These are phyloP conservation scores for Lumbricus terrestris DNA, from an alignment of 2,888 invertebrate genomes.

Conservation along the genomic window DNA sequence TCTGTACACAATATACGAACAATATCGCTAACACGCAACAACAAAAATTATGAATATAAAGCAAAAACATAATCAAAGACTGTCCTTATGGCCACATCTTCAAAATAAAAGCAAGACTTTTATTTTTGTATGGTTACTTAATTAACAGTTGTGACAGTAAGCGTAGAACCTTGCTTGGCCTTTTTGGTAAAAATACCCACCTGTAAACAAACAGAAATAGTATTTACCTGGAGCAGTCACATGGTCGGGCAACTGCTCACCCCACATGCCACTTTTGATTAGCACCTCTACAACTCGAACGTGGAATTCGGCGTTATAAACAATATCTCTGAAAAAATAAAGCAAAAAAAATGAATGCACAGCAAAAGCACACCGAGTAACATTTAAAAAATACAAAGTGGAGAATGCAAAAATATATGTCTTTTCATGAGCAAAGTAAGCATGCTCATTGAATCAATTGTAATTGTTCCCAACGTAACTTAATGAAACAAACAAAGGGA, in stretches of 20 bases:
- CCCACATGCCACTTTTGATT: slow-evolving; percentile 69
- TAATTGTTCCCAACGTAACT: no score
- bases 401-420: not conserved
- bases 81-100: no score
- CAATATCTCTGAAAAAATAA: slow-evolving; percentile 68
- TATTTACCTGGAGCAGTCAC: not conserved
- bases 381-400: not conserved
- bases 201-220: no score
- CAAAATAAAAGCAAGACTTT: no score
- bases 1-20: no score
- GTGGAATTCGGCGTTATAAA: slow-evolving; percentile 73
- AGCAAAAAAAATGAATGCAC: slow-evolving; percentile 21
- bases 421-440: not conserved
- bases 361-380: not conserved
- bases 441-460: not conserved
- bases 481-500: not conserved
- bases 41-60: no score
- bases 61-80: no score
- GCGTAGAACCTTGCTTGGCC: no score
- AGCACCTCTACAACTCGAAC: slow-evolving; percentile 72
- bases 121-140: no score
- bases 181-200: no score
- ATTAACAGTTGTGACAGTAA: no score
- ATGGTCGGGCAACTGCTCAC: slow-evolving; percentile 64
- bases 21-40: no score